Conservation (phyloP, 2,797 vertebrate genomes). For the Schizopygopsis malacanthus region DNA sequence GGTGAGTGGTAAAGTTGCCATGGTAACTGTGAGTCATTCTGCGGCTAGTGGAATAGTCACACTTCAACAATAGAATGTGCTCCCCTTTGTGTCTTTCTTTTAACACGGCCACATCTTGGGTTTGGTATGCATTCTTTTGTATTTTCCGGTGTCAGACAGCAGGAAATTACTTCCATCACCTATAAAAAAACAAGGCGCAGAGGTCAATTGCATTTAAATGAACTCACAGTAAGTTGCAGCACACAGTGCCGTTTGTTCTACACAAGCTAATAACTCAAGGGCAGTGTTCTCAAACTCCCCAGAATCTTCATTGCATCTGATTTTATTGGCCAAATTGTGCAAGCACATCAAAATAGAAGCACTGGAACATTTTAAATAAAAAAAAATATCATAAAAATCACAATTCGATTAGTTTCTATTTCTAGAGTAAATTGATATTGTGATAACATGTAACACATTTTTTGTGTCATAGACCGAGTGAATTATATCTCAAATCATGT, state of each 20-base stretch:
- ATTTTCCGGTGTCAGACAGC: slow-evolving; percentile 27
- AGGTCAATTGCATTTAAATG: slow-evolving; percentile 17
- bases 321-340: too few relatives aligned
- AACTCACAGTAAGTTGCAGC: background rate
- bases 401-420: too few relatives aligned
- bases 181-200: background rate
- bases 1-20: slow-evolving; percentile 77
- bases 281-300: background rate
- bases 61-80: slow-evolving; percentile 71
- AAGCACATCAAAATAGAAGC: too few relatives aligned
- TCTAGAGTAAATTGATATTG: too few relatives aligned
- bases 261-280: background rate
- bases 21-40: slow-evolving; percentile 85
- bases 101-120: slow-evolving; percentile 38
- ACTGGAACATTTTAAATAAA: too few relatives aligned
- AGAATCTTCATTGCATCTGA: background rate
- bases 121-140: slow-evolving; percentile 12
- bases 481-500: too few relatives aligned
- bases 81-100: slow-evolving; percentile 55
- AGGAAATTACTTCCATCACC: slow-evolving; percentile 1
- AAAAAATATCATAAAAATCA: too few relatives aligned
- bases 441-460: too few relatives aligned
- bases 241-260: background rate
- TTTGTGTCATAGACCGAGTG: too few relatives aligned
- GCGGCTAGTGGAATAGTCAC: slow-evolving; percentile 82